phyloP scores from a whole-genome alignment of 64 coral and sea anemone species.

The Hydrozoanthus tunicans region DNA sequence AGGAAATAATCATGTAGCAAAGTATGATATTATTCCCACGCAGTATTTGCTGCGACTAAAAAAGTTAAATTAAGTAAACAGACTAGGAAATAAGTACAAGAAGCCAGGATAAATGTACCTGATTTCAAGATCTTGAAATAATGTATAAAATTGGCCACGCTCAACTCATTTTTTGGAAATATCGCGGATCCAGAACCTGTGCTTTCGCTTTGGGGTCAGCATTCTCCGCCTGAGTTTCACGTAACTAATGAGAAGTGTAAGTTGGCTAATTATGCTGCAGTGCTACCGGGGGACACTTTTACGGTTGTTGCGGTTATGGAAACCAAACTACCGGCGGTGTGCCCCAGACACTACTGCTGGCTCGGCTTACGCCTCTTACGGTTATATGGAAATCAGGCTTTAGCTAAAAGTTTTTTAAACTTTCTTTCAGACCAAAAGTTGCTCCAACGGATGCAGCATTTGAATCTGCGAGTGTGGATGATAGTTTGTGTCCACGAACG shows the following conservation, averaged over 20 bases:
- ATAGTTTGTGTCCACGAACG: constrained; percentile 7
- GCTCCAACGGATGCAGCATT: background rate
- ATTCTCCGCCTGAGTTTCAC: constrained; percentile 32
- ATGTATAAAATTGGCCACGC: background rate
- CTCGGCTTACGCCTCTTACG: too few species aligned
- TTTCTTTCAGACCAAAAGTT: constrained; percentile 12
- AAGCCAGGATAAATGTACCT: too few species aligned
- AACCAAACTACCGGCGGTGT: constrained; percentile 27
- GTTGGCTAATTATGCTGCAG: constrained; percentile 24
- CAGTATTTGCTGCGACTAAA: too few species aligned
- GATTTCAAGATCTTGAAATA: background rate
- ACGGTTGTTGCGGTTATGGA: constrained; percentile 9
- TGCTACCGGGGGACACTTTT: constrained; percentile 12
- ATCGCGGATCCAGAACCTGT: constrained; percentile 35
- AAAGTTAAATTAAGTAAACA: too few species aligned
- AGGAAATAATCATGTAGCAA: too few species aligned
- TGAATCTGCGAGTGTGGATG: background rate
- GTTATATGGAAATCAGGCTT: too few species aligned
- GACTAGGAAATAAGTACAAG: too few species aligned
- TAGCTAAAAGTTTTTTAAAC: background rate
- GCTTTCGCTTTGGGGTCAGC: constrained; percentile 19
- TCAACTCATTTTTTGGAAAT: constrained; percentile 36
- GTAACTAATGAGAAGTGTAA: constrained; percentile 36
- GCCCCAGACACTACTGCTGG: background rate
- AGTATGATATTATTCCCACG: too few species aligned